Conservation (phyloP, 1,140 invertebrate genomes). For the Leptopilina clavipes region DNA sequence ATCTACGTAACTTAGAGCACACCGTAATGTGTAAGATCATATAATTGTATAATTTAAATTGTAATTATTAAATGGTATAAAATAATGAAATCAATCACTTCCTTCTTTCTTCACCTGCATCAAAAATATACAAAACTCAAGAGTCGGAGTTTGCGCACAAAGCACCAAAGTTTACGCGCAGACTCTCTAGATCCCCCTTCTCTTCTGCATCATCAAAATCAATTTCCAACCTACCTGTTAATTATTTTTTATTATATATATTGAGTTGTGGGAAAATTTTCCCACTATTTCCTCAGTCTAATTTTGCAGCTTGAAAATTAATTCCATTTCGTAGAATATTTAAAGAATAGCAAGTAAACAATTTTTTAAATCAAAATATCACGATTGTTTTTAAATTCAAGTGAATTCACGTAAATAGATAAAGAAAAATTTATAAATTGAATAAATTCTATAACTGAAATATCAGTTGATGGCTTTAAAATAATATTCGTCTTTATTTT, state of each 20-base stretch:
- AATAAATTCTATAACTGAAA: not conserved
- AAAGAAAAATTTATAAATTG: slow-evolving; percentile 44
- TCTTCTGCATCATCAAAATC: too few species aligned
- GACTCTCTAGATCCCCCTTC: too few species aligned
- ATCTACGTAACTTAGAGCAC: slow-evolving; percentile 74
- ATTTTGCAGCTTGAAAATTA: too few species aligned
- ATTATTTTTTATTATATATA: too few species aligned
- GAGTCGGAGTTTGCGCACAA: not conserved
- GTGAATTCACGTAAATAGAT: too few species aligned
- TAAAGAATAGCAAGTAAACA: too few species aligned
- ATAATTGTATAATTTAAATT: slow-evolving; percentile 76
- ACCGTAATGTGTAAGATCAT: slow-evolving; percentile 73
- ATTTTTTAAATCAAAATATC: not conserved
- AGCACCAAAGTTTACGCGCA: too few species aligned
- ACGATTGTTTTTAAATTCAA: not conserved
- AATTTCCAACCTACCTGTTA: too few species aligned
- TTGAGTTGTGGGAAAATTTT: too few species aligned
- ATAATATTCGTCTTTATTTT: not conserved
- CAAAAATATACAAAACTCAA: too few species aligned
- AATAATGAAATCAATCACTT: slow-evolving; percentile 57
- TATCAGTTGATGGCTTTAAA: not conserved
- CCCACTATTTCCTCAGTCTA: too few species aligned
- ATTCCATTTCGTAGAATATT: too few species aligned
- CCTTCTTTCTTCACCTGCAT: not conserved
- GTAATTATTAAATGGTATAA: slow-evolving; percentile 76